A percentile compares a stretch with the other conserved stretches of the same genome.
Conservation (phyloP, 2,797 vertebrate genomes). For the Echiichthys vipera region DNA sequence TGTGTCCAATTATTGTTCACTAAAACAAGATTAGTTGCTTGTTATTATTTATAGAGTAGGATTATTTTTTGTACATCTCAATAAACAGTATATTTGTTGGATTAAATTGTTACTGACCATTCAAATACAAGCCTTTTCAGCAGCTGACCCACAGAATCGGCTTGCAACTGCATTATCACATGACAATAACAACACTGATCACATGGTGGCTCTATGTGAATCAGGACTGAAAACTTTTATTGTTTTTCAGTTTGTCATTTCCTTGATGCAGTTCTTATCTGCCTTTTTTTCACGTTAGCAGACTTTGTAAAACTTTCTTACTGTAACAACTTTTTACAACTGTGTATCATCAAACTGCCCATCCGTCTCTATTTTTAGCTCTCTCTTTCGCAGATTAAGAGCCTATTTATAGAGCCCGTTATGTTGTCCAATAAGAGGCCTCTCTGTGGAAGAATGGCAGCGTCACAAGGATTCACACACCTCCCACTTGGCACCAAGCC, state of each 20-base stretch:
- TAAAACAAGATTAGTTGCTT: no score
- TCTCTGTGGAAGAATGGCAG: constrained; percentile 61
- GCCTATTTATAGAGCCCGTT: constrained; percentile 83
- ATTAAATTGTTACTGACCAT: no score
- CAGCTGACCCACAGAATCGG: no score
- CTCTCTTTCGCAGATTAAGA: constrained; percentile 79
- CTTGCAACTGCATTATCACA: no score
- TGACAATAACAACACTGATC: no score
- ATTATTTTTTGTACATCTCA: no score
- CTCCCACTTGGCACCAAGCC: constrained; percentile 70
- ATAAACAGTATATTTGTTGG: no score
- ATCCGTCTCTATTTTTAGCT: constrained; percentile 80
- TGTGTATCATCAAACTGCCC: constrained; percentile 31
- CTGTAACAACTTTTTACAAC: constrained; percentile 14
- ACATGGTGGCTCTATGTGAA: no score
- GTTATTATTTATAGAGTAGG: no score
- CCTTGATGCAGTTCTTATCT: not conserved
- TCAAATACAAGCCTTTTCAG: no score
- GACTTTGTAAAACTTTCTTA: constrained; percentile 25
- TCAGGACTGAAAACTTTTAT: not conserved
- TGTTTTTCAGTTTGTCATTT: not conserved
- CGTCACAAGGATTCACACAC: constrained; percentile 73
- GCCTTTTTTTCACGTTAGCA: not conserved
- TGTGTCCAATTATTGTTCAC: no score
- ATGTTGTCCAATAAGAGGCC: constrained; percentile 79